These are phyloP conservation scores for Ondatra zibethicus DNA, from an alignment of 2,113 vertebrate species.

Conservation along the genomic window DNA sequence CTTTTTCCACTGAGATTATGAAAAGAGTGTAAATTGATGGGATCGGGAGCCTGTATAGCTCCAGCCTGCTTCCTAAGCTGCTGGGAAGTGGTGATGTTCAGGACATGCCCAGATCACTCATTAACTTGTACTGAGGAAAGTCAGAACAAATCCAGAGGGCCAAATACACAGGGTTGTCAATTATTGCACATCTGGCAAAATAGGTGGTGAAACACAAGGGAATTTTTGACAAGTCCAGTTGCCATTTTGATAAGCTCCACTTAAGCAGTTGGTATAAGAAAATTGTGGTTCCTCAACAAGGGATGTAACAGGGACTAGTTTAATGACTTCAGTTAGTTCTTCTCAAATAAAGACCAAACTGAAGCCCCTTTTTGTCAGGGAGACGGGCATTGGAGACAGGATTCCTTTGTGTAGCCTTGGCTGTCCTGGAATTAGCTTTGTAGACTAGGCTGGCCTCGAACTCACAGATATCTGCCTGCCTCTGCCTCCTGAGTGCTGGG, in stretches of 20 bases:
- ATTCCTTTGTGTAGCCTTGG: neutral
- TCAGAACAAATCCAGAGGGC: conserved; percentile 24
- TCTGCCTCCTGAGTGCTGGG: neutral
- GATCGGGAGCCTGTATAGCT: neutral
- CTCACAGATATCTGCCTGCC: neutral
- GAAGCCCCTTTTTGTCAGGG: neutral
- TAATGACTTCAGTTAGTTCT: neutral
- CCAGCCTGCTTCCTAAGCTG: neutral
- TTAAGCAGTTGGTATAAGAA: conserved; percentile 20
- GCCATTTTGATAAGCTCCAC: neutral
- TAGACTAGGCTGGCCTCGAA: neutral
- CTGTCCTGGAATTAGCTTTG: neutral
- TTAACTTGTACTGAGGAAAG: conserved; percentile 26
- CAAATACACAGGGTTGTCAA: neutral
- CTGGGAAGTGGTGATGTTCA: neutral
- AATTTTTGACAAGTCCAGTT: conserved; percentile 28
- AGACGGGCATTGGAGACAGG: neutral
- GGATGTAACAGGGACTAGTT: neutral
- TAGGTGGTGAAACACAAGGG: neutral
- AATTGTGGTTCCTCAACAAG: conserved; percentile 17
- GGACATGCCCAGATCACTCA: neutral
- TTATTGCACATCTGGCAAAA: conserved; percentile 34
- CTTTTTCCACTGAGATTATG: neutral
- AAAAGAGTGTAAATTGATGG: neutral
- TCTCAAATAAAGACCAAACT: neutral